phyloP scores from a whole-genome alignment of 2,113 vertebrate species.

The Ramphastos sulfuratus region DNA sequence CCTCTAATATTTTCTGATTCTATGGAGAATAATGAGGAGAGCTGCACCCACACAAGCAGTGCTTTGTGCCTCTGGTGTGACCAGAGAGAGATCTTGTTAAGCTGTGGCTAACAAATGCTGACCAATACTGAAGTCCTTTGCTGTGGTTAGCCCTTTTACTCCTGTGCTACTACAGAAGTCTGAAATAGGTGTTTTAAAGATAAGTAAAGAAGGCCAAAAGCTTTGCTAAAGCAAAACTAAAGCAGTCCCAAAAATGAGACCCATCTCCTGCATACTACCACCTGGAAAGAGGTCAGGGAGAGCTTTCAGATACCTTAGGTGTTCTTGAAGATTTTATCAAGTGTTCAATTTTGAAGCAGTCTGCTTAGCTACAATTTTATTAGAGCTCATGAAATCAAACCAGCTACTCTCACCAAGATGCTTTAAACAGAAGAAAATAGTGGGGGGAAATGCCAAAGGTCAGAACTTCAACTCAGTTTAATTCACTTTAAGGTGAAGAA shows the following conservation, averaged over 20 bases:
- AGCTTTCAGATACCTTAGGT: background rate
- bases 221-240: background rate
- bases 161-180: background rate
- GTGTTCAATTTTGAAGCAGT: conserved; percentile 7
- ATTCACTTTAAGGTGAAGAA: conserved; percentile 23
- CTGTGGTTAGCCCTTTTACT: background rate
- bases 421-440: conserved; percentile 11
- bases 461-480: background rate
- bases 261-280: background rate
- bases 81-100: background rate
- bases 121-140: background rate
- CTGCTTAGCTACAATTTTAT: background rate
- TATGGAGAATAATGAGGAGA: background rate
- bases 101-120: no score
- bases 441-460: background rate
- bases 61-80: background rate
- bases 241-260: background rate
- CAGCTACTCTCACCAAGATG: background rate
- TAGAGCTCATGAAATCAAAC: background rate
- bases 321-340: conserved; percentile 22
- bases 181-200: background rate
- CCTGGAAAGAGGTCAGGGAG: background rate
- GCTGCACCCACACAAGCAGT: background rate
- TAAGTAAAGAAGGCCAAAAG: background rate
- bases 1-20: background rate